A percentile compares a stretch with the other conserved stretches of the same genome.
phyloP scores from a whole-genome alignment of 2,797 vertebrate genomes.

The Scyliorhinus canicula region DNA sequence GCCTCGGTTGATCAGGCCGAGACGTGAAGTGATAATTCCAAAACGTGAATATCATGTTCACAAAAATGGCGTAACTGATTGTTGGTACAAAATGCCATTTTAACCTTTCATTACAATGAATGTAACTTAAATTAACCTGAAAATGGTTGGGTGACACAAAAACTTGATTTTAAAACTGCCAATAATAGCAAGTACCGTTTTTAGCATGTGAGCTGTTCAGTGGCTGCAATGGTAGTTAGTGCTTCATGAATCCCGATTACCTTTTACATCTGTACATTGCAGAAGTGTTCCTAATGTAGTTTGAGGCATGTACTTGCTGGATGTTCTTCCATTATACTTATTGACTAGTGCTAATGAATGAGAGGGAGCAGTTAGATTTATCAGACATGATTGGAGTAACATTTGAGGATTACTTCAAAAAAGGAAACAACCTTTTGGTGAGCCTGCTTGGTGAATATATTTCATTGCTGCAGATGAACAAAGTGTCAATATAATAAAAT shows the following conservation, averaged over 20 bases:
- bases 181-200: neutral
- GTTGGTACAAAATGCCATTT: too few relatives aligned
- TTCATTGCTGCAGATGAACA: neutral
- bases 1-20: too few relatives aligned
- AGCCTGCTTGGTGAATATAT: neutral
- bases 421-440: neutral
- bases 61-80: too few relatives aligned
- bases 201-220: neutral
- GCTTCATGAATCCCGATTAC: neutral
- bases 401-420: neutral
- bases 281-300: neutral
- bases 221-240: neutral
- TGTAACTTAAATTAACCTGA: too few relatives aligned
- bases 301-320: neutral
- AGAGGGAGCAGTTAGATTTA: neutral
- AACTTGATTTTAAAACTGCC: too few relatives aligned
- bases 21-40: too few relatives aligned
- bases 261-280: neutral
- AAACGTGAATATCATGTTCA: too few relatives aligned
- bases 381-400: neutral
- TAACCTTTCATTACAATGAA: too few relatives aligned
- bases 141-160: too few relatives aligned
- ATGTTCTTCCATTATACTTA: neutral
- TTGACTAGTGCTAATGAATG: neutral
- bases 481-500: neutral